phyloP scores from a whole-genome alignment of 2,888 invertebrate genomes.

The Pseudanteris insignis region DNA sequence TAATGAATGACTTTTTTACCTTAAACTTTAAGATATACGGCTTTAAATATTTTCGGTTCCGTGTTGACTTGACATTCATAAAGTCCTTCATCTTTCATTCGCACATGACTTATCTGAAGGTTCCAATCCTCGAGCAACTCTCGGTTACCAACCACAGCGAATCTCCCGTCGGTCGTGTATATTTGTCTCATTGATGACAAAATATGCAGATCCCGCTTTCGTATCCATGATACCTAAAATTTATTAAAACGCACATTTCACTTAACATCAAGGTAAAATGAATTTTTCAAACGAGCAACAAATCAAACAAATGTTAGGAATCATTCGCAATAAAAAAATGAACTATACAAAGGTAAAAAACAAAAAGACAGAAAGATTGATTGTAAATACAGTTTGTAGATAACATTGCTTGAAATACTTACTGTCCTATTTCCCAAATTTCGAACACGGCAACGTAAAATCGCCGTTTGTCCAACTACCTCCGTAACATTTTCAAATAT shows the following conservation, averaged over 20 bases:
- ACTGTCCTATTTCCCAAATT: constrained; percentile 87
- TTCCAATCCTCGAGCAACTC: constrained; percentile 75
- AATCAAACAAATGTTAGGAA: no score
- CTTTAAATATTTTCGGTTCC: constrained; percentile 87
- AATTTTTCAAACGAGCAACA: background rate
- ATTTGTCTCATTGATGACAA: constrained; percentile 74
- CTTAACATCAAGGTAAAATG: background rate
- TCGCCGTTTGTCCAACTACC: constrained; percentile 81
- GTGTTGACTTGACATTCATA: constrained; percentile 91
- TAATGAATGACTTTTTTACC: constrained; percentile 68
- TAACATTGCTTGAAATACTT: constrained; percentile 62
- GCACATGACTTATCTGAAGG: constrained; percentile 69
- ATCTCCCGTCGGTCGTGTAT: constrained; percentile 75
- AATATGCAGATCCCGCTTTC: constrained; percentile 71
- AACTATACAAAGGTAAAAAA: background rate
- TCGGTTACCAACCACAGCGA: constrained; percentile 73
- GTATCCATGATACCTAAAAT: constrained; percentile 75
- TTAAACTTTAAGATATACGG: constrained; percentile 80
- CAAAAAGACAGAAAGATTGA: constrained; percentile 6
- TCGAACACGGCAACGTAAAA: constrained; percentile 82
- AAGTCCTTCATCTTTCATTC: constrained; percentile 71
- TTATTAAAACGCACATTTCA: constrained; percentile 15
- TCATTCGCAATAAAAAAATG: background rate
- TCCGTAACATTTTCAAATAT: constrained; percentile 73
- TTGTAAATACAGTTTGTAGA: constrained; percentile 3